Evolutionary conservation across 1,140 invertebrate species (phyloP), one percentile per base, ranked within the genome.

Genomic region (Aphelenchoides besseyi): DNA sequence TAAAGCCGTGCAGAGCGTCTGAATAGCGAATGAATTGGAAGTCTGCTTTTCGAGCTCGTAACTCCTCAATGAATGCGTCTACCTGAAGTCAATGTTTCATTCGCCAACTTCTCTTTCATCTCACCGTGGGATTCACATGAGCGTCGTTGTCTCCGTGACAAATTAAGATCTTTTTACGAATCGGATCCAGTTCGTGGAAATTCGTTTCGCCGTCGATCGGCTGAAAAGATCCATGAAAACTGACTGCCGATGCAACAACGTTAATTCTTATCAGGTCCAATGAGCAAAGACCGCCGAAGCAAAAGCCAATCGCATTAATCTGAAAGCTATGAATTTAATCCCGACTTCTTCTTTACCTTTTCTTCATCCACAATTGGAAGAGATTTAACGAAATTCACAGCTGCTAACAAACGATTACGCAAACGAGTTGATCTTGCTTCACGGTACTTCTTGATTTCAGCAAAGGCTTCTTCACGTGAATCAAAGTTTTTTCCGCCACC

Each of bases 271-370:
- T 77, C 48, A 82, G 41, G 48, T 82, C 80, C 33, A 82, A 41
- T 9, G 75, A 79, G 61, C 79, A 81, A n/a, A 78, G 59, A 1
- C 80, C 80, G 16, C 80, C 80, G 63, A 82, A 83, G 68, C 80
- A 82, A 33, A 72, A 82, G 8, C 80, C 80, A 33, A 83, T 83
- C 23, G 74, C 68, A 2, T 62, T 79, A 16, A 82, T 74, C 70
- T 80, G 53, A 75, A 64, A 16, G 28, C 16, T 48, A 72, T 1
- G 53, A 18, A 66, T 2, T 73, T 72, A 48, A 1, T 48, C 28
- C 28, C 28, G 32, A 16, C 16, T 71, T 2, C 23, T 69, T 2
- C 16, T 16, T 41, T 28, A 78, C 79, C 35, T 64, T 74, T 23
- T 67, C 53, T 9, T 53, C 55, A 68, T 81, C 79, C 3, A 81